Base-by-base conservation (phyloP, 2,888 invertebrate species). In the Sepioteuthis lessoniana region DNA sequence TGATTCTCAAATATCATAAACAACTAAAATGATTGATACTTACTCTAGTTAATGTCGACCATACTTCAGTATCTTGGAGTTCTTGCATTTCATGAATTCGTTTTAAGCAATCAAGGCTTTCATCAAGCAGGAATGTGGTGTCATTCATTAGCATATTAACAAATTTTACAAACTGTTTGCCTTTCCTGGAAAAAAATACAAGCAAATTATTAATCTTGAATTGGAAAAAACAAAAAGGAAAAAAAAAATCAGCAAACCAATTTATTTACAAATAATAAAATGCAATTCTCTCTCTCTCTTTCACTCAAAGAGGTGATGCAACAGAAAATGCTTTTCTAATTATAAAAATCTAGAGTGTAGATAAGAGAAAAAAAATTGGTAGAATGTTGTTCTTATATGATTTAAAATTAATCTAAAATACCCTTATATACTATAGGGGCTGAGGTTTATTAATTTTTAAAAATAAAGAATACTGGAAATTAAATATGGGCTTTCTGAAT, bases 101-200 rank as follows among this genome's bases (percentile, higher is more conserved):
- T 96, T 98, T 98, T 95, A 99, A 98, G 96, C 99, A 98, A 97
- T 99, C 98, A 94, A 99, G 97, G 97, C 99, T 99, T 97, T 99
- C 99, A 97, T 99, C 99, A 95, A 99, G 97, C 94, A 99, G 98
- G 97, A 99, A 99, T 94, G 99, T 99, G 42, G 99, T 99, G 97
- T 99, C 99, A 97, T 99, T 99, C 99, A 99, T 99, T 95, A 99
- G 97, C 99, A 99, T 99, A 97, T 99, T 99, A 95, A 99, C 98
- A 97, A 99, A 99, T 96, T 99, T 98, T 19, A 99, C 99, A 97
- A 99, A 99, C 94, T 96, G 95, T 93, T 96, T 96, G n/a, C 96
- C 96, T 91, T 96, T 95, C 93, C 96, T 96, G 96, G 4, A 94
- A 95, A 94, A 94, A 38, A 94, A 90, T 93, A 46, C 21, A 91